These are phyloP conservation scores for Centropristis striata DNA, from an alignment of 2,113 vertebrate species.

Conservation along the genomic window DNA sequence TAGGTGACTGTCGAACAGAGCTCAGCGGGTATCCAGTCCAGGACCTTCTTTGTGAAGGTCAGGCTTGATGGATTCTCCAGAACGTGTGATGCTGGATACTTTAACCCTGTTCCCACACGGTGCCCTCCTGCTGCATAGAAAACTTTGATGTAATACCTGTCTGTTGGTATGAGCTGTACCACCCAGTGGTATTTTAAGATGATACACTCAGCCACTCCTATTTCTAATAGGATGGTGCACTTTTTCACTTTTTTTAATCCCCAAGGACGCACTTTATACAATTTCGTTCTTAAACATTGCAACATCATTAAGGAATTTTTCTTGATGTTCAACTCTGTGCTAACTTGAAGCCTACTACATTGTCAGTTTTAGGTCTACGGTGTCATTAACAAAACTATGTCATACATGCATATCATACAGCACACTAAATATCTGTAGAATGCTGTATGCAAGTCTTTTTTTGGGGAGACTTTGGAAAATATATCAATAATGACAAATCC, in stretches of 20 bases:
- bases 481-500: no score
- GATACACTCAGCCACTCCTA: not conserved
- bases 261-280: not conserved
- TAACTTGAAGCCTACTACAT: no score
- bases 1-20: slow-evolving; percentile 73
- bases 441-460: no score
- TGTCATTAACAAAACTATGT: no score
- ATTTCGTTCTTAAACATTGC: no score
- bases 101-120: slow-evolving; percentile 78
- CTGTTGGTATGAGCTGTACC: not conserved
- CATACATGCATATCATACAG: no score
- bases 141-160: slow-evolving; percentile 22
- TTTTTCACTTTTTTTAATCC: not conserved
- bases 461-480: no score
- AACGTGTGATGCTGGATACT: slow-evolving; percentile 61
- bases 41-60: slow-evolving; percentile 80
- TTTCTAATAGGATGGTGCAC: not conserved
- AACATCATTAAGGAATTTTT: no score
- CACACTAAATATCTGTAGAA: no score
- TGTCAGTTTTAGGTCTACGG: no score
- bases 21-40: slow-evolving; percentile 68
- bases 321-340: not conserved
- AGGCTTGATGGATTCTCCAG: slow-evolving; percentile 77
- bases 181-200: not conserved
- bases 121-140: slow-evolving; percentile 28